Evolutionary conservation across 2,797 vertebrate genomes (phyloP), one percentile per base, ranked within the genome.

Genomic region (Enteromius paludinosus): DNA sequence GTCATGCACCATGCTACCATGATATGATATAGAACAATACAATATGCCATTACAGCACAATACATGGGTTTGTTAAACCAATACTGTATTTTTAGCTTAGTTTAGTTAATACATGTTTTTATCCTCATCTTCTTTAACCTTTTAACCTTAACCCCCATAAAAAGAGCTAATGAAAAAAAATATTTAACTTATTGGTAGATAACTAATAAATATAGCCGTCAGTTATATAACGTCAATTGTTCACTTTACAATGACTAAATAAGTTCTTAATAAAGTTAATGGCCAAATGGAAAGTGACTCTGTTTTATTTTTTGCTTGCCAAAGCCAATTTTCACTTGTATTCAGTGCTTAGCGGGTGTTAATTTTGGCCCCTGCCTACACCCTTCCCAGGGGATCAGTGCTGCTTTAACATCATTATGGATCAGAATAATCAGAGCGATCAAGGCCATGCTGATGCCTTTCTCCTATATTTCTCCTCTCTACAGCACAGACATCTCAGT

Each of bases 321-420:
- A 73, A 38, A 56, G 71, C n/a, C 41, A 62, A 62, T 77, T 77
- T 65, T 65, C 18, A 66, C 61, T 65, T 66, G 54, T 2, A 43
- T 18, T 25, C 4, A 0, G 28, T 1, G 1, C 43, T 49, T 65
- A 49, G 75, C 5, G 12, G 28, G 61, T 78, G 61, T 35, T 78
- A 65, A 78, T 49, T 78, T 78, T 33, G 43, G 56, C n/a, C 56
- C 56, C 38, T 76, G 23, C 54, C 73, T 45, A 76, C 73, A 62
- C 41, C 15, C 15, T 20, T 62, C 38, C 23, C 54, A 59, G 38
- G 54, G 54, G 38, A 62, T 76, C 54, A 62, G 23, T 41, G 54
- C 35, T 62, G 73, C 56, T 62, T 62, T 76, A 62, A 59, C 76
- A 78, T 78, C 61, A 47, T 78, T 62, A 78, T 43, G 41, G 25